Conservation (phyloP, 2,888 invertebrate species). For the Caenorhabditis imperialis region DNA sequence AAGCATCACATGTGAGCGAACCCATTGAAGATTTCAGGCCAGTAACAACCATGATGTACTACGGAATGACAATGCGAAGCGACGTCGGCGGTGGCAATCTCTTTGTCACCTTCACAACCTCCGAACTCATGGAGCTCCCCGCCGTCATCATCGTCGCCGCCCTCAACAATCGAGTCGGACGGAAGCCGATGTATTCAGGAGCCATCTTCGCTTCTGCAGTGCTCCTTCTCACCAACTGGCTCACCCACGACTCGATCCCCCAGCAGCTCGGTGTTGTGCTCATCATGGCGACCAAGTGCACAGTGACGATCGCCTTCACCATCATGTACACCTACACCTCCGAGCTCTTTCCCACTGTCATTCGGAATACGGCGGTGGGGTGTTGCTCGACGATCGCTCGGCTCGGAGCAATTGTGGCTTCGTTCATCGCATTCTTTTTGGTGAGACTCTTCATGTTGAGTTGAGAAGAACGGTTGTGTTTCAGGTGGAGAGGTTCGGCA, state of each 20-base stretch:
- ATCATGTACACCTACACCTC: conserved; percentile 90
- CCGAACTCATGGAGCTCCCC: conserved; percentile 79
- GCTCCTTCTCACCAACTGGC: conserved; percentile 57
- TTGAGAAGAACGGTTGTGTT: conserved; percentile 7
- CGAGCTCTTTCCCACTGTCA: conserved; percentile 90
- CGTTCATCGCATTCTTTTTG: conserved; percentile 83
- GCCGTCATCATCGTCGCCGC: conserved; percentile 77
- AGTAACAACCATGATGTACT: conserved; percentile 89
- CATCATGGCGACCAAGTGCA: conserved; percentile 86
- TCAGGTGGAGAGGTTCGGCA: conserved; percentile 70
- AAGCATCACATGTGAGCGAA: too few species aligned
- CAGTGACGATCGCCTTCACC: conserved; percentile 88
- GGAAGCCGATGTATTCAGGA: conserved; percentile 66
- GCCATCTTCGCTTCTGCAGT: conserved; percentile 58
- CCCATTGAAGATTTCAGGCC: conserved; percentile 82
- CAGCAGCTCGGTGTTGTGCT: conserved; percentile 78
- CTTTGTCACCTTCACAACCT: conserved; percentile 88
- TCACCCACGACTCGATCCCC: conserved; percentile 50
- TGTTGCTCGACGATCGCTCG: conserved; percentile 89
- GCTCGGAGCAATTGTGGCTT: conserved; percentile 89
- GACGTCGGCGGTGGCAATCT: conserved; percentile 86
- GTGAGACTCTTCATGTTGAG: conserved; percentile 46
- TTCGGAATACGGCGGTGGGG: conserved; percentile 89
- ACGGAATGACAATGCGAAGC: conserved; percentile 88
- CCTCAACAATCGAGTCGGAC: conserved; percentile 60